These are phyloP conservation scores for Diabrotica virgifera DNA, from an alignment of 1,140 invertebrate species.

Conservation along the genomic window DNA sequence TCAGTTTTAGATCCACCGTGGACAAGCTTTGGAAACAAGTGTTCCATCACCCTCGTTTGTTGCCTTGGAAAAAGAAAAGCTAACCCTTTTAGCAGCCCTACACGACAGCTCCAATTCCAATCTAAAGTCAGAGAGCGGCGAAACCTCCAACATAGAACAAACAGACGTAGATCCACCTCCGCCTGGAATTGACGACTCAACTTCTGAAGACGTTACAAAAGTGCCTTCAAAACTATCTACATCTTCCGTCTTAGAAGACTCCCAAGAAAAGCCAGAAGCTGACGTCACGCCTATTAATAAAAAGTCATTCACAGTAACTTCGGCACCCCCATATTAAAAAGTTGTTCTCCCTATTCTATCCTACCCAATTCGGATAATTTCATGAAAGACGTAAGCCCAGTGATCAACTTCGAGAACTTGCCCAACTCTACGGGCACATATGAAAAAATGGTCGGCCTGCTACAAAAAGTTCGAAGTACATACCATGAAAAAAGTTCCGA, in stretches of 20 bases:
- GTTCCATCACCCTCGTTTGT: constrained; percentile 56
- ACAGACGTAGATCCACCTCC: constrained; percentile 5
- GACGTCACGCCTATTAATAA: not conserved
- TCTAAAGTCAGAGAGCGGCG: constrained; percentile 21
- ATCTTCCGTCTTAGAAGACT: not conserved
- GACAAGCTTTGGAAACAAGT: constrained; percentile 12
- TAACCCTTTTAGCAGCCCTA: constrained; percentile 57
- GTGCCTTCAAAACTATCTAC: not conserved
- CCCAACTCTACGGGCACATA: constrained; percentile 83
- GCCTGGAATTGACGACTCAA: not conserved
- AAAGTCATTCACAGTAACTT: constrained; percentile 38
- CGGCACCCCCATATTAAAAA: constrained; percentile 75
- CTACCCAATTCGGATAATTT: constrained; percentile 77
- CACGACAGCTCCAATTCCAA: constrained; percentile 38
- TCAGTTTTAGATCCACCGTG: not conserved
- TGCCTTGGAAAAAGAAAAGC: constrained; percentile 64
- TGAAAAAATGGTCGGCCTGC: constrained; percentile 67
- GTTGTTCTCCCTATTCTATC: constrained; percentile 60
- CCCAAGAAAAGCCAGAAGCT: not conserved
- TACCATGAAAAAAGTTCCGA: constrained; percentile 42
- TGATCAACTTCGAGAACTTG: constrained; percentile 86
- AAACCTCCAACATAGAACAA: constrained; percentile 9
- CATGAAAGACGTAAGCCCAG: constrained; percentile 75
- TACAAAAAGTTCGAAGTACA: constrained; percentile 65
- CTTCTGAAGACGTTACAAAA: not conserved